Conservation (phyloP, 2,888 invertebrate genomes). For the Amaurobius ferox region DNA sequence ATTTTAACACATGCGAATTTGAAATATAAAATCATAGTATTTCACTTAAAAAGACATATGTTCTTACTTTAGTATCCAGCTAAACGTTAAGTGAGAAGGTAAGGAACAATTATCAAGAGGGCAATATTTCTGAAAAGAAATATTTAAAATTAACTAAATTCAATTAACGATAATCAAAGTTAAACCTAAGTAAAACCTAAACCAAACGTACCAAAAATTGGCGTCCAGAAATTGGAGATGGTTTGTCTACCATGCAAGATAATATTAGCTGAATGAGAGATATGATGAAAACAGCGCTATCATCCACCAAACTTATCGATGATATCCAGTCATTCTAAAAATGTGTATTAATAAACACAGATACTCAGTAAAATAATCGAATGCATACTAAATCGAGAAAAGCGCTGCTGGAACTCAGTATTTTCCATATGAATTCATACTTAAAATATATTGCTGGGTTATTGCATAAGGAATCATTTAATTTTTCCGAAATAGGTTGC, state of each 20-base stretch:
- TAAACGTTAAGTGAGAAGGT: slow-evolving; percentile 45
- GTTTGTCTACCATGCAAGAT: slow-evolving; percentile 38
- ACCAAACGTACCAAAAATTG: slow-evolving; percentile 45
- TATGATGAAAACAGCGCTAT: slow-evolving; percentile 33
- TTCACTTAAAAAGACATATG: not conserved
- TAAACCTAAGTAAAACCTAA: not conserved
- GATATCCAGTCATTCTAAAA: slow-evolving; percentile 40
- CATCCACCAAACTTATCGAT: slow-evolving; percentile 33
- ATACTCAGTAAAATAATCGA: not conserved
- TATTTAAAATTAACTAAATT: not conserved
- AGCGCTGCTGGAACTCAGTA: too few species aligned
- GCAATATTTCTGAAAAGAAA: slow-evolving; percentile 37
- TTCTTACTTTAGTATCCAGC: slow-evolving; percentile 41
- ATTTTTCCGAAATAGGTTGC: too few species aligned
- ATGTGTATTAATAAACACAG: too few species aligned
- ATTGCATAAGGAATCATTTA: too few species aligned
- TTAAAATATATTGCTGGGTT: too few species aligned
- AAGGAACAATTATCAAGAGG: slow-evolving; percentile 43
- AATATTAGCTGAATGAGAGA: slow-evolving; percentile 47
- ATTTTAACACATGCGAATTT: too few species aligned
- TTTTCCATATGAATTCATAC: too few species aligned
- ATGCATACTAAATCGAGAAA: too few species aligned
- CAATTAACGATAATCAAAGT: too few species aligned
- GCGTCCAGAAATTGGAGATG: not conserved
- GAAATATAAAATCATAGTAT: too few species aligned